A percentile compares a stretch with the other conserved stretches of the same genome.
These are phyloP conservation scores for Uria lomvia DNA, from an alignment of 2,113 vertebrate species.

Conservation along the genomic window DNA sequence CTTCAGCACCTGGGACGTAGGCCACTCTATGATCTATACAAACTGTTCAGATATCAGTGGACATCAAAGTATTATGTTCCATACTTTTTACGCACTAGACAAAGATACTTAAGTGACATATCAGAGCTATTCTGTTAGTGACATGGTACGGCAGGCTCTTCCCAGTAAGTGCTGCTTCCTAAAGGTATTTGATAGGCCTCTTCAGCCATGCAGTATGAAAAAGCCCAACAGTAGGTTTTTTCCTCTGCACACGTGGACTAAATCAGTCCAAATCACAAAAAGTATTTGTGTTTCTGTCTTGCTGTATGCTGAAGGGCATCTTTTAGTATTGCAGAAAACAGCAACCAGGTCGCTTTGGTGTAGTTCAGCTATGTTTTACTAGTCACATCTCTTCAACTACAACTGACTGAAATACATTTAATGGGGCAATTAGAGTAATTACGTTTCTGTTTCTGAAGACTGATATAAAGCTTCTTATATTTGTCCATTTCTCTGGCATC, in stretches of 20 bases:
- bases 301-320: not conserved
- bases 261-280: not conserved
- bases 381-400: not conserved
- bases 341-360: not conserved
- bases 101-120: not conserved
- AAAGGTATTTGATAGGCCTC: not conserved
- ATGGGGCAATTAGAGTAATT: not conserved
- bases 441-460: not conserved
- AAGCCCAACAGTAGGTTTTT: not conserved
- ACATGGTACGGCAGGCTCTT: rapidly evolving
- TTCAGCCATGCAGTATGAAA: not conserved
- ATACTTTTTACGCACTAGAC: not conserved
- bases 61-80: not conserved
- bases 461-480: not conserved
- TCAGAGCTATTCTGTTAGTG: not conserved
- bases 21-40: not conserved
- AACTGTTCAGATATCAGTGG: not conserved
- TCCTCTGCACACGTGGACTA: rapidly evolving
- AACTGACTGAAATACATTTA: not conserved
- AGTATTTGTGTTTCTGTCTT: not conserved
- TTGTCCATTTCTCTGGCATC: not conserved
- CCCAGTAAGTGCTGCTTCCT: not conserved
- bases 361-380: not conserved
- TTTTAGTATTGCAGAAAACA: not conserved
- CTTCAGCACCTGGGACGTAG: not conserved